Evolutionary conservation across 2,113 vertebrate genomes (phyloP), one percentile per base, ranked within the genome.

Genomic region (Phoxinus phoxinus): DNA sequence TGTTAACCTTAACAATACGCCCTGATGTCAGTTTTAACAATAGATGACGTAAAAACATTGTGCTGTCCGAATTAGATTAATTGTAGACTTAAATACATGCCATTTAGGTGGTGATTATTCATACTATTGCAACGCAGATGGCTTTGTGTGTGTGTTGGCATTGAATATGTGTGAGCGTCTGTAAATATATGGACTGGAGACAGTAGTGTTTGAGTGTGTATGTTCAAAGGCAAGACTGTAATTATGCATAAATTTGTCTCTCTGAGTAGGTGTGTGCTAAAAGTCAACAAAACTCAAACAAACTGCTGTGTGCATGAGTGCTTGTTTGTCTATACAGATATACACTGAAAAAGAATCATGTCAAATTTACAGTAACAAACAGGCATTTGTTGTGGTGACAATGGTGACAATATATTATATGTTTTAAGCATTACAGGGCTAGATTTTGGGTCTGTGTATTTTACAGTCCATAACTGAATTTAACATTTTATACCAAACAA

Each of bases 231-330:
- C 63, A 83, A 83, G 61, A 56, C 63, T 83, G 46, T 83, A 69
- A 83, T 83, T 83, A 83, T 82, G 80, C 80, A 82, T 69, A 71
- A 67, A 71, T 83, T 56, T 71, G 46, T 83, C 46, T 69, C 35
- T 32, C 63, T 71, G 63, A 51, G 46, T 83, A 83, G 81, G 81
- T 53, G 81, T 82, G 9, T 12, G 21, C 46, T 81, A 71, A 83
- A 71, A 71, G 63, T 83, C 63, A 71, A 71, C 63, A 48, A 83
- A 83, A n/a, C 53, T 35, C 25, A 79, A n/a, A 41, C 76, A 79
- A 76, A 44, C 37, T 23, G 41, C 48, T 25, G 30, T 27, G 65
- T 81, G 75, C 32, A 11, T 35, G 9, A 53, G 84, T 21, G 51
- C 56, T 32, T 59, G 59, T 56, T 63, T 81, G 48, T 41, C 23